Percentiles rank a stretch among this genome's conserved stretches.
Evolutionary conservation across 2,113 vertebrate genomes (phyloP).

Genomic region (Columba livia): DNA sequence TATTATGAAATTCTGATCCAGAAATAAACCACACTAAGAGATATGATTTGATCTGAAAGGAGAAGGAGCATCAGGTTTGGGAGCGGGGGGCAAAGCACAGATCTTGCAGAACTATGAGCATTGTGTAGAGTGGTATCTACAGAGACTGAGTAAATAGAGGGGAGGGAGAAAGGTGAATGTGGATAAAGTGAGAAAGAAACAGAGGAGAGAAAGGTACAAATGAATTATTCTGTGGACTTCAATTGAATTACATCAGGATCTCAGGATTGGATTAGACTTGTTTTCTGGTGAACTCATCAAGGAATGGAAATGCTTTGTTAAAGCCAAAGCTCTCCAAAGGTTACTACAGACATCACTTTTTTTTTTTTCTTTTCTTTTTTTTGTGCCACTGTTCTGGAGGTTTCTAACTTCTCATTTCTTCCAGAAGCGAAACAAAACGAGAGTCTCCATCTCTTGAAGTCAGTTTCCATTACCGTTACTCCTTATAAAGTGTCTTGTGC

Average conservation of each 20-base stretch:
- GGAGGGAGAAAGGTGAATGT: background rate
- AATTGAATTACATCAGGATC: background rate
- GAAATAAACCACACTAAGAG: background rate
- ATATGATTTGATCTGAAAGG: background rate
- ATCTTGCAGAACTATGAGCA: background rate
- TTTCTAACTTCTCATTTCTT: background rate
- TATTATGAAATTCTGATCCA: background rate
- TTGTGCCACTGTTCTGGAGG: background rate
- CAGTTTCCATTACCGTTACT: background rate
- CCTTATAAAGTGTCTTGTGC: background rate
- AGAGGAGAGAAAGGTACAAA: background rate
- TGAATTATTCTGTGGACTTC: background rate
- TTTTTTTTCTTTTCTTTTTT: background rate
- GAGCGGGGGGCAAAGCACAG: rapidly evolving
- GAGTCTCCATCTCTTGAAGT: background rate
- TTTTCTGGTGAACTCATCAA: background rate
- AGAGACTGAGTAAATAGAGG: background rate
- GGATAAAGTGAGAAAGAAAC: background rate
- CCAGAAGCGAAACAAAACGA: background rate
- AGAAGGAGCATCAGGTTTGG: background rate
- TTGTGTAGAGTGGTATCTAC: background rate
- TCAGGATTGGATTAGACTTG: background rate
- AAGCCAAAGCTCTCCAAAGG: background rate
- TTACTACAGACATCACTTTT: background rate
- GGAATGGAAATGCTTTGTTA: background rate